A percentile compares a stretch with the other conserved stretches of the same genome.
Conservation (phyloP, 2,888 invertebrate species). For the Calephelis perditalis region DNA sequence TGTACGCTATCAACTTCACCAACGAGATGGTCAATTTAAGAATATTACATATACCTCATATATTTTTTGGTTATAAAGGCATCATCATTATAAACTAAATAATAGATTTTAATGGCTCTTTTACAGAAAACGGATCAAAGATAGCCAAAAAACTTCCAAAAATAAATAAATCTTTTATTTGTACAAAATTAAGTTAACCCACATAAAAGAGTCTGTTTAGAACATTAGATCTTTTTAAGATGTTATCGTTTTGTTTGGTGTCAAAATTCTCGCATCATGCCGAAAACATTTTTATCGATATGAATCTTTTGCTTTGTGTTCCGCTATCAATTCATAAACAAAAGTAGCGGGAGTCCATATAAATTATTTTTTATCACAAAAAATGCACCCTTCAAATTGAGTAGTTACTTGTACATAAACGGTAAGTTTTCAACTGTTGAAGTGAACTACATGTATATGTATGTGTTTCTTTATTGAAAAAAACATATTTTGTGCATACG, state of each 20-base stretch:
- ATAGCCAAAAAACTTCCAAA: conserved; percentile 46
- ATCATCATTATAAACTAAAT: not conserved
- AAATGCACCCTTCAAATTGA: conserved; percentile 17
- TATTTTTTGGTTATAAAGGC: too few relatives aligned
- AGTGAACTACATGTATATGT: too few relatives aligned
- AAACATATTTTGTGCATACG: too few relatives aligned
- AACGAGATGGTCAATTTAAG: too few relatives aligned
- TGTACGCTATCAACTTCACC: too few relatives aligned
- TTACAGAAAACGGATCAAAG: conserved; percentile 22
- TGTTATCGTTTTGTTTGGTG: conserved; percentile 72
- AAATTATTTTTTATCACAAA: conserved; percentile 25
- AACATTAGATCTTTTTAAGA: conserved; percentile 74
- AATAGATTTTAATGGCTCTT: conserved; percentile 22
- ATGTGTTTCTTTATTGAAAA: too few relatives aligned
- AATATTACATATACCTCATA: too few relatives aligned
- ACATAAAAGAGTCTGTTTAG: conserved; percentile 76
- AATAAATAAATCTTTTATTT: conserved; percentile 65
- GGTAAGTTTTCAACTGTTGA: not conserved
- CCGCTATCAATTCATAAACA: conserved; percentile 67
- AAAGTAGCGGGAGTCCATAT: conserved; percentile 70
- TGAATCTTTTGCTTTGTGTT: conserved; percentile 63
- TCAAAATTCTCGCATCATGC: conserved; percentile 77
- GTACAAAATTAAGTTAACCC: conserved; percentile 71
- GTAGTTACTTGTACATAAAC: conserved; percentile 10
- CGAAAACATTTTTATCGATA: conserved; percentile 67